Percentiles rank a stretch among this genome's conserved stretches.
These are phyloP conservation scores for Paracyclopina nana DNA, from an alignment of 1,140 invertebrate species.

Conservation along the genomic window DNA sequence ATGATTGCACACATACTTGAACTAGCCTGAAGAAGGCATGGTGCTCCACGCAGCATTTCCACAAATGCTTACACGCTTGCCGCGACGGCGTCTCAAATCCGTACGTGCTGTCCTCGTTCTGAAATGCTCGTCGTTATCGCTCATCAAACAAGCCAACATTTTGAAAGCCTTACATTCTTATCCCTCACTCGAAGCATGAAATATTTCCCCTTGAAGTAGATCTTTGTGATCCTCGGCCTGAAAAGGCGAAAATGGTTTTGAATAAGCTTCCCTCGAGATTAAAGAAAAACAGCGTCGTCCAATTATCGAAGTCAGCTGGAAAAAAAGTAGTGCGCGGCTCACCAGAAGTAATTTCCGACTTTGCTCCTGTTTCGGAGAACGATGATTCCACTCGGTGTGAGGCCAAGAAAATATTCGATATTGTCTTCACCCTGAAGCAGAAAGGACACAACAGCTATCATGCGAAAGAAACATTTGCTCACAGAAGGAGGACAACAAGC, in stretches of 20 bases:
- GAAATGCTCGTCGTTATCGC: slow-evolving; percentile 12
- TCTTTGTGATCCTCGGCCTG: slow-evolving; percentile 76
- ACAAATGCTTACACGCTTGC: slow-evolving; percentile 86
- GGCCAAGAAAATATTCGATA: slow-evolving; percentile 83
- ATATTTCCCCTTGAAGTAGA: slow-evolving; percentile 85
- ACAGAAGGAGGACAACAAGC: too few relatives aligned
- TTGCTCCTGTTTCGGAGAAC: slow-evolving; percentile 85
- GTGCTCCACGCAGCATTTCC: slow-evolving; percentile 95
- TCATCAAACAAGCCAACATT: background rate
- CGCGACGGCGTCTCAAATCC: slow-evolving; percentile 86
- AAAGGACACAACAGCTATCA: too few relatives aligned
- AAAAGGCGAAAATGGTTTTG: slow-evolving; percentile 20
- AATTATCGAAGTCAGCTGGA: too few relatives aligned
- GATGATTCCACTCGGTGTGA: slow-evolving; percentile 91
- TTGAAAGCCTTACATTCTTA: slow-evolving; percentile 60
- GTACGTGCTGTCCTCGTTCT: slow-evolving; percentile 87
- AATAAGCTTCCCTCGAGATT: slow-evolving; percentile 7
- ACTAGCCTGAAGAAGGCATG: slow-evolving; percentile 91
- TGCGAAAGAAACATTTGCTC: too few relatives aligned
- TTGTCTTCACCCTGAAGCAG: slow-evolving; percentile 97
- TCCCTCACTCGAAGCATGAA: slow-evolving; percentile 87
- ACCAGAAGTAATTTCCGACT: slow-evolving; percentile 98
- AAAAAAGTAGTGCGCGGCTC: too few relatives aligned
- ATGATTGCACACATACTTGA: slow-evolving; percentile 34
- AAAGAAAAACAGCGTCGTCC: too few relatives aligned